Percentiles rank a stretch among this genome's conserved stretches.
phyloP scores from a whole-genome alignment of 2,113 vertebrate genomes.

The Odocoileus hemionus region DNA sequence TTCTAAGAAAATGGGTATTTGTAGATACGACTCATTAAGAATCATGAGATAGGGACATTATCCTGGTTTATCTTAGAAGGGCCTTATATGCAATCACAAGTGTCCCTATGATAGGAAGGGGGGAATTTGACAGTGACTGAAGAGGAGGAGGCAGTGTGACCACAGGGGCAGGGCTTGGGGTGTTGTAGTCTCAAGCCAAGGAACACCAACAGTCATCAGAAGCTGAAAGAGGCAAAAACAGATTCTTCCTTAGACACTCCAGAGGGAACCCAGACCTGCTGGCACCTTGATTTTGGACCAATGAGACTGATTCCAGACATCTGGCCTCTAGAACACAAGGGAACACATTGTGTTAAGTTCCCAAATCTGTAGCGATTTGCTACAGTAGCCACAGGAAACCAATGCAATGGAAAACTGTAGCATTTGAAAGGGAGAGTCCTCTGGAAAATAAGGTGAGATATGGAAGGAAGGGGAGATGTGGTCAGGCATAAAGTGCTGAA shows the following conservation, averaged over 20 bases:
- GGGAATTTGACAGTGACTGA: not conserved
- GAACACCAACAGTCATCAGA: not conserved
- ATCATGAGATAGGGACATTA: not conserved
- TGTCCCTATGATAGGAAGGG: not conserved
- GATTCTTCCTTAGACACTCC: not conserved
- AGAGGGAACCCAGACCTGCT: not conserved
- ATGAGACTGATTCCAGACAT: not conserved
- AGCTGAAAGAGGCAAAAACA: not conserved
- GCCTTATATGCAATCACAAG: not conserved
- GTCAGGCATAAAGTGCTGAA: not conserved
- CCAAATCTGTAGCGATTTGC: not conserved
- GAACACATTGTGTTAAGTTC: not conserved
- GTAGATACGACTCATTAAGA: not conserved
- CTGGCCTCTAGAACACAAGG: not conserved
- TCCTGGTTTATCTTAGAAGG: not conserved
- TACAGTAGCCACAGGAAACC: not conserved
- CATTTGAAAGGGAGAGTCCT: not conserved
- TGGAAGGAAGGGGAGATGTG: not conserved
- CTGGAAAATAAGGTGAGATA: not conserved
- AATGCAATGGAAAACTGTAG: not conserved
- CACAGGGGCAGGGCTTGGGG: not conserved
- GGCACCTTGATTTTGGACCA: not conserved
- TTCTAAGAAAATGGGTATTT: not conserved
- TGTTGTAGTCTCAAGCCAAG: not conserved
- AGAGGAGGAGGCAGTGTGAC: not conserved